A percentile compares a stretch with the other conserved stretches of the same genome.
Conservation (phyloP, 2,113 vertebrate genomes). For the Gracilinanus agilis region DNA sequence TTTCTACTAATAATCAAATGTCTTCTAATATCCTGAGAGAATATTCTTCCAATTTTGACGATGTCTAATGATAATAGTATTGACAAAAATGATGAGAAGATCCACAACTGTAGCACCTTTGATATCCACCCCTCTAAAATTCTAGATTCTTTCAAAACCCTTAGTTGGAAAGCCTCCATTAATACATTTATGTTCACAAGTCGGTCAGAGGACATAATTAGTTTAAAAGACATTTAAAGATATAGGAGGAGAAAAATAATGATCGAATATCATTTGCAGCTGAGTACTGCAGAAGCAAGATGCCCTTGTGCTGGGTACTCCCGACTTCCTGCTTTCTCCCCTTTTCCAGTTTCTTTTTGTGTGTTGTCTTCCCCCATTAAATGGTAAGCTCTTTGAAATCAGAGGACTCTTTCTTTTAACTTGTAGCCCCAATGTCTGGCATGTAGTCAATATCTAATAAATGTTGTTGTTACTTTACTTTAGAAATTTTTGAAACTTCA, state of each 20-base stretch:
- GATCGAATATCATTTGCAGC: neutral
- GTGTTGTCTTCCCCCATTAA: neutral
- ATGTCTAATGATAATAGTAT: neutral
- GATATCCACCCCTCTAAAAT: neutral
- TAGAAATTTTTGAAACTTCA: neutral
- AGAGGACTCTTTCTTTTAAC: neutral
- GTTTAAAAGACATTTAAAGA: neutral
- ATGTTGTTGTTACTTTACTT: neutral
- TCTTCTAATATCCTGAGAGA: neutral
- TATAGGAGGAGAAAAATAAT: neutral
- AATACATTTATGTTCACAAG: neutral
- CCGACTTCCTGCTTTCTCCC: neutral
- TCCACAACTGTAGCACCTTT: neutral
- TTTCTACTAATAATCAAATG: neutral
- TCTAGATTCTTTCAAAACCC: neutral
- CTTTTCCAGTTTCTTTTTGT: neutral
- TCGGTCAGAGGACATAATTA: neutral
- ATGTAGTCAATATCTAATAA: neutral
- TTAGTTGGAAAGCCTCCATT: neutral
- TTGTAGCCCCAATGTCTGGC: neutral
- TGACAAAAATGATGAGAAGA: neutral
- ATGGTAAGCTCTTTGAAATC: neutral
- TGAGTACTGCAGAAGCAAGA: neutral
- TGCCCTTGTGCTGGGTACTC: neutral
- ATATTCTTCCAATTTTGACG: neutral